phyloP scores from a whole-genome alignment of 2,113 vertebrate genomes.

The Myotis davidii region DNA sequence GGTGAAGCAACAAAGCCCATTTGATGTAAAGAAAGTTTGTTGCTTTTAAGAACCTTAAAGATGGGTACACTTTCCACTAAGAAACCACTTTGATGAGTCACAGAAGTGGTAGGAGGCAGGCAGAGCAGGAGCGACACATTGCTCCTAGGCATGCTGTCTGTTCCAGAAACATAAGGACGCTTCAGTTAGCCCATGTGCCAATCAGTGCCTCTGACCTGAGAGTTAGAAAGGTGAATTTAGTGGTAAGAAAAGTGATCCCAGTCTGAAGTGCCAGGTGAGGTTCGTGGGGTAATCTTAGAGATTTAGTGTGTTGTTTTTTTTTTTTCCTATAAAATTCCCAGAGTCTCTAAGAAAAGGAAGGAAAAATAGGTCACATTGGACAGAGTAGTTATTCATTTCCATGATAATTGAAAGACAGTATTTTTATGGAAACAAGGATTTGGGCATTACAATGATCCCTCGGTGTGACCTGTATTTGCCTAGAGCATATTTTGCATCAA shows the following conservation, averaged over 20 bases:
- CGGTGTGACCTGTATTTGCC: neutral
- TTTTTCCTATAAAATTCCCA: neutral
- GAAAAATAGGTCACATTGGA: neutral
- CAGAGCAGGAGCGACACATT: too few species aligned
- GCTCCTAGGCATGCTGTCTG: neutral
- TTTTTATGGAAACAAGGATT: neutral
- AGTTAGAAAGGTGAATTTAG: neutral
- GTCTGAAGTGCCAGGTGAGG: accelerated
- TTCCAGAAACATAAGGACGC: neutral
- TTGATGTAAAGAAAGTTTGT: neutral
- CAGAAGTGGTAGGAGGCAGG: neutral
- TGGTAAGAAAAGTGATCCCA: neutral
- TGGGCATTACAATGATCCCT: neutral
- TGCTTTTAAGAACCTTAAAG: neutral
- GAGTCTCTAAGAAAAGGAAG: neutral
- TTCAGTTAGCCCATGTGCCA: neutral
- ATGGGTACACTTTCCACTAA: neutral
- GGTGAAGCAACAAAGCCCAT: neutral
- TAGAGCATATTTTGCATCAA: neutral
- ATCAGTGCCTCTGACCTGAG: neutral
- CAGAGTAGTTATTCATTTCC: neutral
- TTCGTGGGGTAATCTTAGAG: accelerated
- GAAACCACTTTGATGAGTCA: neutral
- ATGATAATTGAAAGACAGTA: neutral
- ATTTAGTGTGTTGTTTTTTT: neutral